phyloP scores from a whole-genome alignment of 1,140 invertebrate genomes.

The Rhizoglyphus robini region DNA sequence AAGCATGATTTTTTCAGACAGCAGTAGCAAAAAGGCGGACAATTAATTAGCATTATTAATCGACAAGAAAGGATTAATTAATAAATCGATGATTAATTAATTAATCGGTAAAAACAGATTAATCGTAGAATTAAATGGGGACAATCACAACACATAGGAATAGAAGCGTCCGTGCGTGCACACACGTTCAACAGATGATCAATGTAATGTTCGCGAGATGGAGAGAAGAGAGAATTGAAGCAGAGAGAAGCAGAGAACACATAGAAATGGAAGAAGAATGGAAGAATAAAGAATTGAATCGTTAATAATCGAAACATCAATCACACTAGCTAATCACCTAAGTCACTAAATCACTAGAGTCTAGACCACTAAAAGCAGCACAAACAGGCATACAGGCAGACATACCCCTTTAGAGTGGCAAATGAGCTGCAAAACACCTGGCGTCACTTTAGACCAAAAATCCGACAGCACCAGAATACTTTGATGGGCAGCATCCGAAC shows the following conservation, averaged over 20 bases:
- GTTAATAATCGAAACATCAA: too few species aligned
- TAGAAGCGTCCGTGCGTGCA: too few species aligned
- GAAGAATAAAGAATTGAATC: too few species aligned
- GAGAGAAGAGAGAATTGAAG: not conserved
- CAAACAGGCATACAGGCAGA: constrained; percentile 23
- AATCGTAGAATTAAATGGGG: not conserved
- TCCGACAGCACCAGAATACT: constrained; percentile 57
- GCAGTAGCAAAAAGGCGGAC: not conserved
- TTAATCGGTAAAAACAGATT: not conserved
- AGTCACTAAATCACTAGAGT: not conserved
- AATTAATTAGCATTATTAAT: too few species aligned
- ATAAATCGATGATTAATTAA: not conserved
- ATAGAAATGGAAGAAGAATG: too few species aligned
- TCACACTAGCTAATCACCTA: too few species aligned
- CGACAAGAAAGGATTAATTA: not conserved
- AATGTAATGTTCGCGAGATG: too few species aligned
- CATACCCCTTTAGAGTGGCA: constrained; percentile 80
- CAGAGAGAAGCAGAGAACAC: not conserved
- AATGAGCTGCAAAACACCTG: constrained; percentile 79
- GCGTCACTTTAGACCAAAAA: constrained; percentile 97
- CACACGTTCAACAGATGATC: too few species aligned
- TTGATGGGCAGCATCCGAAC: constrained; percentile 34
- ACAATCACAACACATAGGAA: too few species aligned
- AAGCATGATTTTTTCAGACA: not conserved
- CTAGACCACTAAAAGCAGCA: not conserved